Evolutionary conservation across 2,113 vertebrate genomes (phyloP).

Genomic region (Herpetotheres cachinnans): DNA sequence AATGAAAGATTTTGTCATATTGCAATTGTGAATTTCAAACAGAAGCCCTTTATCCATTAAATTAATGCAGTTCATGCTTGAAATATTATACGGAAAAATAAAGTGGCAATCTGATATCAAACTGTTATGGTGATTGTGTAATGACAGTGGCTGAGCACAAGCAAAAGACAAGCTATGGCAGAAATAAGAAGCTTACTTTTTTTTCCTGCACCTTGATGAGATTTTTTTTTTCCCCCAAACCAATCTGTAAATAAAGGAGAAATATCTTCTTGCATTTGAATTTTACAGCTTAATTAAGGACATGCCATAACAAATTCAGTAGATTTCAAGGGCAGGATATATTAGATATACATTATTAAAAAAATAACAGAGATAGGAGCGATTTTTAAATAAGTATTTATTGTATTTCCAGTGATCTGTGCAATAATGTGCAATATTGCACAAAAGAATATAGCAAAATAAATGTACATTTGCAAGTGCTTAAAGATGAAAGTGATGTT

Average conservation of each 20-base stretch:
- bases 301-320: background rate
- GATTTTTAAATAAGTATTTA: background rate
- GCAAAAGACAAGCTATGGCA: background rate
- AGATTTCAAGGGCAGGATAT: background rate
- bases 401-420: background rate
- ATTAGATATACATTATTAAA: background rate
- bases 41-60: background rate
- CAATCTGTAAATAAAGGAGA: background rate
- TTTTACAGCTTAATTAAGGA: background rate
- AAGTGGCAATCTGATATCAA: background rate
- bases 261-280: background rate
- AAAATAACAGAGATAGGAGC: background rate
- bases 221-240: background rate
- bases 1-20: background rate
- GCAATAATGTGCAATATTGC: background rate
- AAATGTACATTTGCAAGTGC: background rate
- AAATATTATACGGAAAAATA: background rate
- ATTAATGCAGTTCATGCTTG: background rate
- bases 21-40: background rate
- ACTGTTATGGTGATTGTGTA: background rate
- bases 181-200: background rate
- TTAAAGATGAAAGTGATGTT: background rate
- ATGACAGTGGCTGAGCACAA: background rate
- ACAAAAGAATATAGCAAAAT: background rate
- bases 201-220: background rate